phyloP scores from a whole-genome alignment of 2,797 vertebrate genomes.

The Fratercula arctica region DNA sequence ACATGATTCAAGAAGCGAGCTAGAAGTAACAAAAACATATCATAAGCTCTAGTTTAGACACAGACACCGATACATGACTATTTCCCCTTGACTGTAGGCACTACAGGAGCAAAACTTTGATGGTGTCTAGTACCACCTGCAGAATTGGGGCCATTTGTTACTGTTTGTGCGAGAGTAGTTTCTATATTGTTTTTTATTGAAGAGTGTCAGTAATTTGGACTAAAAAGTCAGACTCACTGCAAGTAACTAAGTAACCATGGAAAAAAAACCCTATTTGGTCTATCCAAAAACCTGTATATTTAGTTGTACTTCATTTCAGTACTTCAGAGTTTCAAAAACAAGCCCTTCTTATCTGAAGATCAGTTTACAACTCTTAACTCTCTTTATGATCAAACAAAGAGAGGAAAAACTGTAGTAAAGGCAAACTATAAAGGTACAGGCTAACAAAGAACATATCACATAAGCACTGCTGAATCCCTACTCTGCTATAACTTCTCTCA shows the following conservation, averaged over 20 bases:
- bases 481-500: not conserved
- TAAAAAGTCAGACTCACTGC: not conserved
- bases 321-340: not conserved
- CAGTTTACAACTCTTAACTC: not conserved
- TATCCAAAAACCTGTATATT: not conserved
- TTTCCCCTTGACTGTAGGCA: not conserved
- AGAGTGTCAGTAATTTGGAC: not conserved
- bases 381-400: not conserved
- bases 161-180: not conserved
- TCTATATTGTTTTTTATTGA: not conserved
- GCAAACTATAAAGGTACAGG: not conserved
- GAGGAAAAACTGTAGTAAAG: not conserved
- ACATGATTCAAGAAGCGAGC: not conserved
- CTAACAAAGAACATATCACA: not conserved
- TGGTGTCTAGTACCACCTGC: not conserved
- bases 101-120: not conserved
- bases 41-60: not conserved
- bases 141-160: not conserved
- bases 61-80: not conserved
- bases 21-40: not conserved
- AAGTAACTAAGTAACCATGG: not conserved
- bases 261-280: not conserved
- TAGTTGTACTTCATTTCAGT: not conserved
- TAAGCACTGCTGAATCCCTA: not conserved
- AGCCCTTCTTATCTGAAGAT: not conserved